These are phyloP conservation scores for Hemithea aestivaria DNA, from an alignment of 2,888 invertebrate species.

Conservation along the genomic window DNA sequence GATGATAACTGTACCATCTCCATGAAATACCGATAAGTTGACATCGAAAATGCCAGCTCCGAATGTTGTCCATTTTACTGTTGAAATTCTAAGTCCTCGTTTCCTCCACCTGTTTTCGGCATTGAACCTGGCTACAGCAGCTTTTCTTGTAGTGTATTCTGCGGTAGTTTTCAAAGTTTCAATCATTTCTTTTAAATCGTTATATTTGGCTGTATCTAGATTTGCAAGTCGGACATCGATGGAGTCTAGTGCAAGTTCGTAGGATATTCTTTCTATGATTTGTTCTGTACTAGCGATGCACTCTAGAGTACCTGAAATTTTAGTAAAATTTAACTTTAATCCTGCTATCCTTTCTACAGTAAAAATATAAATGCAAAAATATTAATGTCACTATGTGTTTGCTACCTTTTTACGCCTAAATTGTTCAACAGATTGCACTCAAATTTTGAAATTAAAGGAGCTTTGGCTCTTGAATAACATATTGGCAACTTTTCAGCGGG, in stretches of 20 bases:
- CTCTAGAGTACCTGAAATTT: conserved; percentile 67
- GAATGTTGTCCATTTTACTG: conserved; percentile 77
- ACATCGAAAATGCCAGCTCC: conserved; percentile 52
- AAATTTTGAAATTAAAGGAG: too few species aligned
- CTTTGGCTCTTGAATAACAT: too few species aligned
- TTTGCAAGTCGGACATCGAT: conserved; percentile 75
- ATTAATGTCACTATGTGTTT: too few species aligned
- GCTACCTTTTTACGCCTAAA: too few species aligned
- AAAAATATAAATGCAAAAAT: too few species aligned
- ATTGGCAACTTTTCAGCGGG: too few species aligned
- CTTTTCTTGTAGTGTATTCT: conserved; percentile 69
- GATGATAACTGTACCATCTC: conserved; percentile 80
- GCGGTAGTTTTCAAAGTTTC: conserved; percentile 71
- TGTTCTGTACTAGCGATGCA: conserved; percentile 74
- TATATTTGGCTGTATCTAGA: conserved; percentile 41
- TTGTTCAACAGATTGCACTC: too few species aligned
- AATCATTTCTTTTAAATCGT: conserved; percentile 61
- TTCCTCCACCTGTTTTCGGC: conserved; percentile 85
- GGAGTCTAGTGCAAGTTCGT: conserved; percentile 73
- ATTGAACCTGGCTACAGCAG: conserved; percentile 75
- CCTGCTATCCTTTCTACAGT: too few species aligned
- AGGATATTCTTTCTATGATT: conserved; percentile 82
- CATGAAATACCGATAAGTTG: conserved; percentile 80
- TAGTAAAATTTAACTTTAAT: too few species aligned
- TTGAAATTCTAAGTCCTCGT: conserved; percentile 80